These are phyloP conservation scores for Tetragonula clypearis DNA, from an alignment of 1,140 invertebrate genomes.

Conservation along the genomic window DNA sequence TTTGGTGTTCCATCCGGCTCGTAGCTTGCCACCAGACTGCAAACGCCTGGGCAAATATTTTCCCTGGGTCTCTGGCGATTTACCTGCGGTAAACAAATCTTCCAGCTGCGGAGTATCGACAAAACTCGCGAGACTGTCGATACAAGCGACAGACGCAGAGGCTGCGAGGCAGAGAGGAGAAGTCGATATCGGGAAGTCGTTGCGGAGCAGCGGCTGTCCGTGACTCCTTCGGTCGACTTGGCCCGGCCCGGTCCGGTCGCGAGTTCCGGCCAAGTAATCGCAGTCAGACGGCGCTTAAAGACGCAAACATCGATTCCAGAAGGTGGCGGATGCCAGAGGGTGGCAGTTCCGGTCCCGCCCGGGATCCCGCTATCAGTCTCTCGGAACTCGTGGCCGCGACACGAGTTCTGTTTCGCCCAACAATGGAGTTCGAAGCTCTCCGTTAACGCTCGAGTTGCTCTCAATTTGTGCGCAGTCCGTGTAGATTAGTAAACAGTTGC, in stretches of 20 bases:
- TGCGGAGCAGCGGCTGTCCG: no score
- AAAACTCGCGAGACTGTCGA: constrained; percentile 3
- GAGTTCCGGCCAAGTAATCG: constrained; percentile 2
- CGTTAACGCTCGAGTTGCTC: constrained; percentile 32
- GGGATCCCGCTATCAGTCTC: not conserved
- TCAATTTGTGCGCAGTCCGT: constrained; percentile 20
- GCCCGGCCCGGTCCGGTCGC: not conserved
- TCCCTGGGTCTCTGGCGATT: constrained; percentile 6
- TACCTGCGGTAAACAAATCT: constrained; percentile 26
- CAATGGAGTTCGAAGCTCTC: constrained; percentile 29
- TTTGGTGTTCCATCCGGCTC: not conserved
- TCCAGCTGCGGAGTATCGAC: not conserved
- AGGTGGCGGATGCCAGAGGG: not conserved
- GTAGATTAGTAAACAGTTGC: constrained; percentile 45
- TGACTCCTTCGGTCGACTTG: not conserved
- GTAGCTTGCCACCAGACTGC: not conserved
- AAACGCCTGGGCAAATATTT: constrained; percentile 17
- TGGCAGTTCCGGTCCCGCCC: not conserved
- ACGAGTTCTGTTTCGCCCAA: constrained; percentile 12
- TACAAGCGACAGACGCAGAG: not conserved
- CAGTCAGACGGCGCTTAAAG: constrained; percentile 25
- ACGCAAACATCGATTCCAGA: constrained; percentile 23
- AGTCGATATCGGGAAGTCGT: not conserved
- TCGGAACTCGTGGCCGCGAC: not conserved
- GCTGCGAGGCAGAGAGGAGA: not conserved